Evolutionary conservation across 2,113 vertebrate genomes (phyloP), one percentile per base, ranked within the genome.

Genomic region (Ceratotherium simum): DNA sequence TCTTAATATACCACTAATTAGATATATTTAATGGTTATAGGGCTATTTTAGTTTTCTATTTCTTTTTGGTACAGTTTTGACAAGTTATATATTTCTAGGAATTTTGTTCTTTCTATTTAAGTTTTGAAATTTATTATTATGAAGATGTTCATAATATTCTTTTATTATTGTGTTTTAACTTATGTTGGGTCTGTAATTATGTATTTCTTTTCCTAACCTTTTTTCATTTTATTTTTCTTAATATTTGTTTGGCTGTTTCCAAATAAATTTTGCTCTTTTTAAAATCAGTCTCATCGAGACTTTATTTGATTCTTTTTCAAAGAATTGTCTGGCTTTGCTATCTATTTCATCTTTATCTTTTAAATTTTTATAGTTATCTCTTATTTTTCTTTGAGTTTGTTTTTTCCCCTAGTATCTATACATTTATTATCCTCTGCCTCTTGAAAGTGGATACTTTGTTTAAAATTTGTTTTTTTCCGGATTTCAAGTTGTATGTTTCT

Each of bases 11-110:
- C 33, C 56, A 51, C 0, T 78, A 36, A n/a, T n/a, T 91, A 90
- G 48, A 69, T 75, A 4, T 58, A 73, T 51, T 90, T 92, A 87
- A 90, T 91, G 23, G 31, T 73, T 90, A 6, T 75, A 80, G 51
- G 36, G 25, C 64, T 94, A 27, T 81, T 97, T 95, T 90, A 75
- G 33, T 75, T 96, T 87, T 97, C 33, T 64, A 0, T 90, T 96
- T 94, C 76, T 83, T 90, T 78, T 70, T 31, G 39, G 27, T 11
- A 95, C 65, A 85, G n/a, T 90, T 97, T 91, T 88, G 39, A 33
- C 16, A 62, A 85, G 27, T 91, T 92, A 8, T 9, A 2, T 73
- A 65, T 70, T 94, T 97, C 14, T 70, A 72, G 60, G 39, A 65
- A 82, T 76, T 81, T 76, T 83, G 65, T 48, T 23, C 9, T 88